phyloP scores from a whole-genome alignment of 2,797 vertebrate species.

The Erethizon dorsatum region DNA sequence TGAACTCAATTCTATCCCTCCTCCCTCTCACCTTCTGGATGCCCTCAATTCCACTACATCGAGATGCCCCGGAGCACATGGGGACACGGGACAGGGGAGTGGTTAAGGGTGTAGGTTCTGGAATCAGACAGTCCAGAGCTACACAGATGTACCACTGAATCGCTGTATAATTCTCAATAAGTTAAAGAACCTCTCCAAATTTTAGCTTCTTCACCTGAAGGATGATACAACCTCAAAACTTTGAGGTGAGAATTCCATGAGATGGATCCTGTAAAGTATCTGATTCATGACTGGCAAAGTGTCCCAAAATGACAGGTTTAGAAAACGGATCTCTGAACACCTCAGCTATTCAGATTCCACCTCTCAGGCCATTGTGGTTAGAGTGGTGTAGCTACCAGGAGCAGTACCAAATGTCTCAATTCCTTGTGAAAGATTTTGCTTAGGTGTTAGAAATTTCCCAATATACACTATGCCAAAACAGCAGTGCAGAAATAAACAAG shows the following conservation, averaged over 20 bases:
- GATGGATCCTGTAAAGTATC: background rate
- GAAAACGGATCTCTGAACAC: background rate
- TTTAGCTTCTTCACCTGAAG: background rate
- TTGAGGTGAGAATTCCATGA: background rate
- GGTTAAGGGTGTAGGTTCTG: background rate
- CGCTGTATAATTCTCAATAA: background rate
- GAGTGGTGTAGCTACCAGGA: fast-evolving
- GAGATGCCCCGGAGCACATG: background rate
- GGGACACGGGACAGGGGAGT: no score
- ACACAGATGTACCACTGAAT: background rate
- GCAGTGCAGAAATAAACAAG: background rate
- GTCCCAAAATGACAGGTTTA: background rate
- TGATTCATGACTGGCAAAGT: background rate
- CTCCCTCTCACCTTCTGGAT: background rate
- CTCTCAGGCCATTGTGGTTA: background rate
- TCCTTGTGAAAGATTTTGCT: background rate
- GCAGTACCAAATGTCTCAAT: background rate
- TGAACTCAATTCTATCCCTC: background rate
- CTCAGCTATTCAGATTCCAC: background rate
- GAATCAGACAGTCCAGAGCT: background rate
- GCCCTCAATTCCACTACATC: background rate
- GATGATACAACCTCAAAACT: background rate
- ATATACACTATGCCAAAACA: background rate
- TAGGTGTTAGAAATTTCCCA: background rate
- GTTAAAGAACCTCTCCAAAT: background rate